Base-by-base conservation (phyloP, 1,140 invertebrate genomes). In the Pinna nobilis region DNA sequence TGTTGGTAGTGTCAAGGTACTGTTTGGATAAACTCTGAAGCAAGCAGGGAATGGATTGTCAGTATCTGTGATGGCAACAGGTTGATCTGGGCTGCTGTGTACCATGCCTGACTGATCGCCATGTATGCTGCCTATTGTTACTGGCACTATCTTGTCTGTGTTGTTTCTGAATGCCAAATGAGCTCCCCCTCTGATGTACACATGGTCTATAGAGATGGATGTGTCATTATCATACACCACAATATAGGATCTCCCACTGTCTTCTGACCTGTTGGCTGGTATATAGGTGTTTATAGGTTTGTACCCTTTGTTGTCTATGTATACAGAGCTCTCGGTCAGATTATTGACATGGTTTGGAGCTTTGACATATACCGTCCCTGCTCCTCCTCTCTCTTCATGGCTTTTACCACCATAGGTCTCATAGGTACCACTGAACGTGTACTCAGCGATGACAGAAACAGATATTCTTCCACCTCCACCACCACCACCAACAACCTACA, bases 391-490 rank as follows among this genome's bases (percentile, higher is more conserved):
- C 68, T 85, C 83, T 11, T 39, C 57, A 57, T 65, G 70, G 20
- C 78, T 76, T 50, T 73, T 78, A 28, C 83, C 83, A 39, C 83
- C 83, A 66, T 76, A 78, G 1, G 83, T 78, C 37, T 76, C 47
- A 66, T 81, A 81, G 15, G 67, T 61, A 3, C 83, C 83, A 13
- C 75, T 50, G 74, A 68, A 85, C 3, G 25, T 73, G 74, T 80
- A 77, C 3, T 68, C 59, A 18, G 51, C 15, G 23, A 69, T 65
- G 2, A 74, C 75, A 32, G 66, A 74, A 0, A 82, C 71, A 51
- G 83, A 77, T 6, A 85, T 70, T 67, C 82, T 69, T 5, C 83
- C 83, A 37, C 83, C 83, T 13, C 83, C 83, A n/a, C 80, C 83
- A 30, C 82, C 83, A 47, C 83, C 83, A 51, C 82, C 82, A 35